These are phyloP conservation scores for Acanthornis magna DNA, from an alignment of 2,797 vertebrate species.

Conservation along the genomic window DNA sequence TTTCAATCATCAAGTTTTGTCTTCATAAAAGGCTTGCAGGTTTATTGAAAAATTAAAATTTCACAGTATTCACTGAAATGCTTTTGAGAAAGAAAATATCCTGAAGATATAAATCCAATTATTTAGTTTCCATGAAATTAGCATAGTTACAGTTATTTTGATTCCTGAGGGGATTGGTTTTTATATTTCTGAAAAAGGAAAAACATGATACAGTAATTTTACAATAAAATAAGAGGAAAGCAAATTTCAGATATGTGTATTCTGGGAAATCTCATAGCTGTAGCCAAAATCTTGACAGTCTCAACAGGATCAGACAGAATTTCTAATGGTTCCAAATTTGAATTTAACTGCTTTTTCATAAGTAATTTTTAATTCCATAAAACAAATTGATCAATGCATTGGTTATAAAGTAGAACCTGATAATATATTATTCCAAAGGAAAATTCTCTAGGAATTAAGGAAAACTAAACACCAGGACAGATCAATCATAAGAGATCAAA, in stretches of 20 bases:
- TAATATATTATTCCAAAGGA: neutral
- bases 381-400: neutral
- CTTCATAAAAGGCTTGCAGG: conserved; percentile 12
- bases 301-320: neutral
- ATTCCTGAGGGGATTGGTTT: neutral
- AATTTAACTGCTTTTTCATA: neutral
- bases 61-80: conserved; percentile 19
- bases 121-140: conserved; percentile 52
- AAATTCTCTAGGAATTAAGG: neutral
- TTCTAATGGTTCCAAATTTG: neutral
- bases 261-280: neutral
- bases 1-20: conserved; percentile 22
- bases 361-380: neutral
- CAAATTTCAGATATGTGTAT: neutral
- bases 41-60: conserved; percentile 54
- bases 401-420: neutral
- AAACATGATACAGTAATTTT: neutral
- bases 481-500: neutral
- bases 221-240: neutral
- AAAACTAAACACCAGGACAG: neutral
- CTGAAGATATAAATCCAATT: conserved; percentile 38
- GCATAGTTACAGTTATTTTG: conserved; percentile 32
- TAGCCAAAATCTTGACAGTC: neutral
- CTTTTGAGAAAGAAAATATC: conserved; percentile 35
- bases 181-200: neutral